Base-by-base conservation (phyloP, 2,113 vertebrate genomes). In the Serinus canaria region DNA sequence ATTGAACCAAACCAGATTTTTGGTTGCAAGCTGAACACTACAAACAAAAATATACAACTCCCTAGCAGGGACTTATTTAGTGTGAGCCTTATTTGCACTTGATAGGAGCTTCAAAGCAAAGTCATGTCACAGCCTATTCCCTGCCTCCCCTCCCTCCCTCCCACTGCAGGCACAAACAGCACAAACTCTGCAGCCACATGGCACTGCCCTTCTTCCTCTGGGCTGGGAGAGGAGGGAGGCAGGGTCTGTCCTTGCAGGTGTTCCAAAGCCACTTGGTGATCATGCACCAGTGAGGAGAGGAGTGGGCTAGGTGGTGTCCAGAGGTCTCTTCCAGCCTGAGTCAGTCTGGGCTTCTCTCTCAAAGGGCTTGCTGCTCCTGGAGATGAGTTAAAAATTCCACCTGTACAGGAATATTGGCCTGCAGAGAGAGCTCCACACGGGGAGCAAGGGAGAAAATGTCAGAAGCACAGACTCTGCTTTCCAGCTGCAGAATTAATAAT, bases 31-130 rank as follows among this genome's bases (percentile, higher is more conserved):
- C 33, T 90, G 55, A 92, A 88, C 23, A 24, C 43, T 74, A 55
- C 72, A 92, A 95, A 92, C 74, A 59, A 86, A 93, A 94, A 81
- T 27, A 90, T 67, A 88, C 83, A 83, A 68, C 27, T 93, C 63
- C 68, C 68, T 92, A 86, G 76, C 63, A 81, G 83, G 59, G 72
- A 58, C 72, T 88, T 75, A 60, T 13, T 95, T 90, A 79, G 13
- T 28, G 60, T 49, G 59, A 90, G 67, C 19, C 87, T 87, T 87
- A 76, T 74, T 92, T 92, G 90, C 76, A 87, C 55, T 93, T 81
- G 83, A 63, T 80, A 88, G 83, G 55, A 47, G 63, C 94, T 90
- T 93, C 85, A 97, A 86, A 95, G 92, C 72, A 67, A 50, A 67
- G 68, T 70, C 72, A 46, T 59, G 68, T 70, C 90, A 55, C 55